These are phyloP conservation scores for Hypsopygia costalis DNA, from an alignment of 2,888 invertebrate genomes.

Conservation along the genomic window DNA sequence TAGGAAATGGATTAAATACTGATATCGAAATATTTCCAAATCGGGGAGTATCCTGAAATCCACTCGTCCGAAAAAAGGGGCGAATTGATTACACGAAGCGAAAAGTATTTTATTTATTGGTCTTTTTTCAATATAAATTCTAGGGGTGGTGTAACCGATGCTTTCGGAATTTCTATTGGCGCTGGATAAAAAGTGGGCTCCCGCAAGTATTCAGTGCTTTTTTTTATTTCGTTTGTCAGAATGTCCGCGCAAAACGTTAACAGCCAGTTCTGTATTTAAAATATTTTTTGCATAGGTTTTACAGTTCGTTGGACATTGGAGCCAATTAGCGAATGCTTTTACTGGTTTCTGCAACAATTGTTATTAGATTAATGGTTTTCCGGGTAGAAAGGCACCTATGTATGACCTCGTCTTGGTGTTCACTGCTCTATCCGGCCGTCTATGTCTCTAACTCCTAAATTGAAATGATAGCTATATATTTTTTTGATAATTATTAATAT, in stretches of 20 bases:
- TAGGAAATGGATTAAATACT: too few relatives aligned
- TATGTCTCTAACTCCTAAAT: too few relatives aligned
- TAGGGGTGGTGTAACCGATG: constrained; percentile 34
- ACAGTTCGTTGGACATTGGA: constrained; percentile 10
- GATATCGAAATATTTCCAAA: not conserved
- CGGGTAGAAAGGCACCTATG: too few relatives aligned
- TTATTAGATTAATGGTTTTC: too few relatives aligned
- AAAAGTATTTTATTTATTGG: constrained; percentile 52
- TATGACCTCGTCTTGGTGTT: too few relatives aligned
- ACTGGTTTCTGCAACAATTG: too few relatives aligned
- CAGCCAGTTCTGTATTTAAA: constrained; percentile 22
- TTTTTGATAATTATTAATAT: too few relatives aligned
- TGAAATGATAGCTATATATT: too few relatives aligned
- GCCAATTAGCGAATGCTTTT: constrained; percentile 4
- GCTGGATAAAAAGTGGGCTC: constrained; percentile 39
- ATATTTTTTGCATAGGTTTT: constrained; percentile 33
- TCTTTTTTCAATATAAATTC: constrained; percentile 55
- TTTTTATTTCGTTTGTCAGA: constrained; percentile 15
- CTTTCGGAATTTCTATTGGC: constrained; percentile 45
- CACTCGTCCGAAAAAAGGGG: constrained; percentile 41
- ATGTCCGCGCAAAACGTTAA: constrained; percentile 26
- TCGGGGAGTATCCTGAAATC: constrained; percentile 23
- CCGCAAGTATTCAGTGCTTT: constrained; percentile 30
- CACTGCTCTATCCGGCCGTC: too few relatives aligned
- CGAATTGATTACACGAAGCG: constrained; percentile 47